These are phyloP conservation scores for Rutpela maculata DNA, from an alignment of 2,888 invertebrate species.

Conservation along the genomic window DNA sequence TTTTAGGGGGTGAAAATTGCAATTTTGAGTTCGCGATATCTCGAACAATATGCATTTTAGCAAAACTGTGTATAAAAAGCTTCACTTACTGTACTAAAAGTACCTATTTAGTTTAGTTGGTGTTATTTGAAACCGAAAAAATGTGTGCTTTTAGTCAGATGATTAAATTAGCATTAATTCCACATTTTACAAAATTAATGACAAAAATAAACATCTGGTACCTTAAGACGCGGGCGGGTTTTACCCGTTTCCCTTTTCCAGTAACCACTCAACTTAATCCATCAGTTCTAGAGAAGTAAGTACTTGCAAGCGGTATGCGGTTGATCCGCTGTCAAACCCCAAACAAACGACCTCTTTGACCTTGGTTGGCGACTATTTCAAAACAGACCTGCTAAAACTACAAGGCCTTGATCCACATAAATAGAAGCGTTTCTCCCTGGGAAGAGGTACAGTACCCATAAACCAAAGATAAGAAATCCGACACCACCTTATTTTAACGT, in stretches of 20 bases:
- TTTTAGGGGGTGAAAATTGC: too few relatives aligned
- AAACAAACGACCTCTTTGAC: constrained; percentile 28
- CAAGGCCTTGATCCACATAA: constrained; percentile 24
- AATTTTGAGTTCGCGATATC: too few relatives aligned
- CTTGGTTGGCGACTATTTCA: constrained; percentile 20
- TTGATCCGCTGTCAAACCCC: constrained; percentile 35
- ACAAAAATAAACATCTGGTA: neutral
- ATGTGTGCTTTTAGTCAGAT: neutral
- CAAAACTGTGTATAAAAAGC: too few relatives aligned
- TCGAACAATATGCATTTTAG: too few relatives aligned
- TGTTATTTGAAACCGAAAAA: neutral
- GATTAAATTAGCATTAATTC: neutral
- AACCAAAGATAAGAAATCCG: constrained; percentile 3
- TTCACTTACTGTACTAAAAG: too few relatives aligned
- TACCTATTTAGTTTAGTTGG: too few relatives aligned
- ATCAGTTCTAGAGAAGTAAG: constrained; percentile 33
- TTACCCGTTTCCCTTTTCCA: constrained; percentile 20
- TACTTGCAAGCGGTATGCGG: constrained; percentile 26
- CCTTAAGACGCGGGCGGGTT: neutral
- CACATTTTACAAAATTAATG: neutral
- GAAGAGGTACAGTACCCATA: constrained; percentile 2
- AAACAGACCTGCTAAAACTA: constrained; percentile 17
- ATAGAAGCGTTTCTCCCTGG: neutral
- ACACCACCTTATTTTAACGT: constrained; percentile 6
- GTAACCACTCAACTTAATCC: constrained; percentile 23